phyloP scores from a whole-genome alignment of 2,797 vertebrate species.

The Micromesistius poutassou region DNA sequence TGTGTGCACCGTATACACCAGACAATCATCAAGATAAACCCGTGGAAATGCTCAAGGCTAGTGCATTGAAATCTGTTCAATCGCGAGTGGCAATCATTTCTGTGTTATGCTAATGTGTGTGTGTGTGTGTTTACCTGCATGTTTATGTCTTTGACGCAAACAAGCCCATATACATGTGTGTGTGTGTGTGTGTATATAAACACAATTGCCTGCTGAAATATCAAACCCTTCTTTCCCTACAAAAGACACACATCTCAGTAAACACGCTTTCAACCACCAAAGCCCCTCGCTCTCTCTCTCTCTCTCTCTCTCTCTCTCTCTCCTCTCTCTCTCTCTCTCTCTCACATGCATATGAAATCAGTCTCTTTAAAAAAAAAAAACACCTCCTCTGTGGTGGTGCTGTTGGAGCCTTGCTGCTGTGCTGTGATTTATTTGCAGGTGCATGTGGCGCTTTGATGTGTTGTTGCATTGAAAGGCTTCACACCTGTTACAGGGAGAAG shows the following conservation, averaged over 20 bases:
- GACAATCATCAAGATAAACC: background rate
- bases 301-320: background rate
- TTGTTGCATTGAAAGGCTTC: constrained; percentile 68
- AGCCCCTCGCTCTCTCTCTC: constrained; percentile 37
- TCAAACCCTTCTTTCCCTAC: constrained; percentile 63
- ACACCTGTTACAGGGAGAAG: constrained; percentile 65
- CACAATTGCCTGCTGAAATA: constrained; percentile 58
- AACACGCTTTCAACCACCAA: constrained; percentile 69
- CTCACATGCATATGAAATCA: constrained; percentile 72
- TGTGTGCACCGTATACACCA: background rate
- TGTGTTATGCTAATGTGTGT: constrained; percentile 1
- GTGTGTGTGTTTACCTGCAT: background rate
- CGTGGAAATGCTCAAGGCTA: background rate
- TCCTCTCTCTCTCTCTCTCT: background rate
- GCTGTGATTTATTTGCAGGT: constrained; percentile 72
- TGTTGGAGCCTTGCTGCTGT: constrained; percentile 56
- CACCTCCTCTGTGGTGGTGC: constrained; percentile 66
- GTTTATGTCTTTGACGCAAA: constrained; percentile 26
- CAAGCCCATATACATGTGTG: constrained; percentile 24
- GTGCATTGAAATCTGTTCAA: constrained; percentile 1
- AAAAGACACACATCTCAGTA: constrained; percentile 69
- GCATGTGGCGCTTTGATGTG: constrained; percentile 69
- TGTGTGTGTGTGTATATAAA: constrained; percentile 59
- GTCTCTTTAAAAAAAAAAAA: constrained; percentile 71
- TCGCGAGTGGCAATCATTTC: constrained; percentile 7